Evolutionary conservation across 2,797 vertebrate genomes (phyloP).

Genomic region (Melanotaenia trifasciata): DNA sequence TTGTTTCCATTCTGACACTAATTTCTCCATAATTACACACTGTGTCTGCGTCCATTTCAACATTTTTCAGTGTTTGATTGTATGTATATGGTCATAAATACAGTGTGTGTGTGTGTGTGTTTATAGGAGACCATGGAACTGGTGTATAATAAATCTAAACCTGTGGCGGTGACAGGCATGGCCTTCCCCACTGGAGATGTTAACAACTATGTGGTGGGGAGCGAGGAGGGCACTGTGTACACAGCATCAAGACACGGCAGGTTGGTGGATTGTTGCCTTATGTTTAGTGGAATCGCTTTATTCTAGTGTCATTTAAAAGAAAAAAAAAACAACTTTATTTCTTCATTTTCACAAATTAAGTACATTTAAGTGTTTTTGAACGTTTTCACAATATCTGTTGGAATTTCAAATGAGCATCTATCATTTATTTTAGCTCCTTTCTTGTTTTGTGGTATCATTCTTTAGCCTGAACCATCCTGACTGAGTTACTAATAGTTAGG

Average conservation of each 20-base stretch:
- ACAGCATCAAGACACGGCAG: constrained; percentile 99
- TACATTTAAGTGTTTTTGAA: too few species aligned
- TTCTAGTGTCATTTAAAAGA: background rate
- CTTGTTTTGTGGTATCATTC: too few species aligned
- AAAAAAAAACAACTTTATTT: background rate
- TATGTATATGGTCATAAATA: background rate
- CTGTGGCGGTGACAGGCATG: constrained; percentile 97
- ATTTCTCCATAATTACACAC: background rate
- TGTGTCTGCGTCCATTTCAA: background rate
- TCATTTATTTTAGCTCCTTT: background rate
- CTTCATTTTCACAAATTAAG: too few species aligned
- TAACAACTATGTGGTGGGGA: constrained; percentile 98
- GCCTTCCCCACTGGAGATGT: constrained; percentile 97
- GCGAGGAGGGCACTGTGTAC: constrained; percentile 97
- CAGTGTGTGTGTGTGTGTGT: constrained; percentile 28
- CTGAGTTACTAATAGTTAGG: background rate
- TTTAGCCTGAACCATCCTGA: too few species aligned
- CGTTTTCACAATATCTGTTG: background rate
- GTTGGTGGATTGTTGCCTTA: constrained; percentile 72
- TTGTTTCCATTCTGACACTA: background rate
- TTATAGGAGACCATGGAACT: constrained; percentile 98
- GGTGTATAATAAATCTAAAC: constrained; percentile 97
- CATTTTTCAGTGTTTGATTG: background rate
- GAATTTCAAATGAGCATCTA: background rate
- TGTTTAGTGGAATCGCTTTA: background rate